Evolutionary conservation across 1,140 invertebrate genomes (phyloP).

Genomic region (Bacillus rossius): DNA sequence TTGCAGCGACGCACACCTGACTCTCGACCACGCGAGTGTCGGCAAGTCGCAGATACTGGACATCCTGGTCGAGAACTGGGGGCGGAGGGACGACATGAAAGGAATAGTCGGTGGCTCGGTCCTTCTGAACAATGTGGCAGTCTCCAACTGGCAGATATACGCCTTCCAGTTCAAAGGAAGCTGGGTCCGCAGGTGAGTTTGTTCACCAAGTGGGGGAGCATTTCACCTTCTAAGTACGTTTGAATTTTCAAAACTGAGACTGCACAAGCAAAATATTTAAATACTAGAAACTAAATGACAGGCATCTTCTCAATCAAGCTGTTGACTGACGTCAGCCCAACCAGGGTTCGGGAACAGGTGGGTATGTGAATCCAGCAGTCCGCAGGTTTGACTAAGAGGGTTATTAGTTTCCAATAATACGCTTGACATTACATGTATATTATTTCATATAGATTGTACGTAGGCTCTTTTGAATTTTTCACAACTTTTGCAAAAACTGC

Average conservation of each 20-base stretch:
- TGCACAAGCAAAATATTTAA: no score
- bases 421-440: no score
- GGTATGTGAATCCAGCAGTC: no score
- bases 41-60: slow-evolving; percentile 38
- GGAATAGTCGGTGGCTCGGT: slow-evolving; percentile 27
- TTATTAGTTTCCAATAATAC: no score
- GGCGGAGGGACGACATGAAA: slow-evolving; percentile 28
- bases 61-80: slow-evolving; percentile 55
- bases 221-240: not conserved
- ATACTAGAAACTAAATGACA: no score
- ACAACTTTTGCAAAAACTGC: no score
- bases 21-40: slow-evolving; percentile 13
- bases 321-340: no score
- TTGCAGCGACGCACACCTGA: slow-evolving; percentile 9
- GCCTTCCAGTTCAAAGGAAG: slow-evolving; percentile 49
- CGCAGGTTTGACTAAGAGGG: no score
- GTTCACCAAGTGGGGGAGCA: slow-evolving; percentile 8
- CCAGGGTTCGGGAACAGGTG: no score
- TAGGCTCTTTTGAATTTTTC: no score
- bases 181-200: slow-evolving; percentile 34
- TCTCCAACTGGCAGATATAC: slow-evolving; percentile 45
- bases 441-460: no score
- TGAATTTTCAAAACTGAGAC: not conserved
- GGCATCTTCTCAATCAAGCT: no score
- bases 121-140: slow-evolving; percentile 36